Percentiles rank a stretch among this genome's conserved stretches.
Evolutionary conservation across 2,888 invertebrate genomes (phyloP).

Genomic region (Oscheius sp.): DNA sequence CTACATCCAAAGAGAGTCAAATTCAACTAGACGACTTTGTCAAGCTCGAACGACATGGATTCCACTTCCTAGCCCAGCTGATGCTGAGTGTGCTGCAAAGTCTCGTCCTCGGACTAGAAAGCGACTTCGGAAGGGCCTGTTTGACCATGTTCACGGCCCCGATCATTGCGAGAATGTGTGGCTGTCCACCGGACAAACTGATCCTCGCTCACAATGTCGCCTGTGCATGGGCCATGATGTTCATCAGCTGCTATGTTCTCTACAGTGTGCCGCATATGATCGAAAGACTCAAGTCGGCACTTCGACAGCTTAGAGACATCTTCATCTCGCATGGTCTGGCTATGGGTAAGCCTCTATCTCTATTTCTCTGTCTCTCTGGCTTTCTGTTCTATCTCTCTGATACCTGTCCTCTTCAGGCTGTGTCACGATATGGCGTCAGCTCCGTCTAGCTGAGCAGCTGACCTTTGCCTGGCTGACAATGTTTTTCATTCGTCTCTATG

Average conservation of each 20-base stretch:
- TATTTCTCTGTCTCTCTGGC: neutral
- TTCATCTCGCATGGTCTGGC: conserved; percentile 72
- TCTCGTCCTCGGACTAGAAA: conserved; percentile 75
- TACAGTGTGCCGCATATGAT: conserved; percentile 74
- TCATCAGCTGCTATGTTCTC: conserved; percentile 75
- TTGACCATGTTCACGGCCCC: conserved; percentile 76
- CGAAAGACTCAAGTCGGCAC: conserved; percentile 65
- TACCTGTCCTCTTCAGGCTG: conserved; percentile 40
- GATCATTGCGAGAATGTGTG: conserved; percentile 75
- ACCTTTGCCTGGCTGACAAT: conserved; percentile 77
- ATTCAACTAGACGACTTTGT: conserved; percentile 69
- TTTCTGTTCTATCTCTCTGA: too few relatives aligned
- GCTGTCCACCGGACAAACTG: conserved; percentile 74
- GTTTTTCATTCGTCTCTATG: conserved; percentile 75
- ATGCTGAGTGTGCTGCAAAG: conserved; percentile 63
- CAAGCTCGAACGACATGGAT: conserved; percentile 69
- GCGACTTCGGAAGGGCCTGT: conserved; percentile 72
- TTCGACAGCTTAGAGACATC: conserved; percentile 66
- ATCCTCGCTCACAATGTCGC: conserved; percentile 75
- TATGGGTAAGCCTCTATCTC: conserved; percentile 60
- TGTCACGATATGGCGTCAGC: conserved; percentile 74
- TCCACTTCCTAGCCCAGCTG: conserved; percentile 61
- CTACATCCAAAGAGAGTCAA: conserved; percentile 56
- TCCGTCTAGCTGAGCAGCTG: conserved; percentile 76
- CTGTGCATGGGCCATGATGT: conserved; percentile 74